These are phyloP conservation scores for Bubo blakistoni DNA, from an alignment of 2,113 vertebrate species.

Conservation along the genomic window DNA sequence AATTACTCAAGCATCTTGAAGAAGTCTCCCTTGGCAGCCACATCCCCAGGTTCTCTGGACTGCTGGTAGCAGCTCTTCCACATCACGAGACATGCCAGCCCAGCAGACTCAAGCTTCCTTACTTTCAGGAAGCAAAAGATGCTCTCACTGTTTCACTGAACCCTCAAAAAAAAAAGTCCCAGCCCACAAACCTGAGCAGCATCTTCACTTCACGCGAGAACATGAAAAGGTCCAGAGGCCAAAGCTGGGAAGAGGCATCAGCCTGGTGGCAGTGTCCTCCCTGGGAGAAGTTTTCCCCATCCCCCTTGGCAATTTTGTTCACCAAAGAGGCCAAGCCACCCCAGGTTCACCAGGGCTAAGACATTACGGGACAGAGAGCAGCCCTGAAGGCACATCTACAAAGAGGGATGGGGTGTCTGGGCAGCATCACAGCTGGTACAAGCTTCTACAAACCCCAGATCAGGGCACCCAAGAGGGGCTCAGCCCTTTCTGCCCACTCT, in stretches of 20 bases:
- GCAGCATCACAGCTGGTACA: accelerated
- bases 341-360: neutral
- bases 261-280: neutral
- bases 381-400: neutral
- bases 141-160: neutral
- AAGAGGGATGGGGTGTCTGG: accelerated
- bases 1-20: neutral
- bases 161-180: neutral
- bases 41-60: neutral
- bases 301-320: neutral
- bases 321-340: neutral
- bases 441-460: neutral
- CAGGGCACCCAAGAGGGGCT: accelerated
- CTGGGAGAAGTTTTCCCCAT: neutral
- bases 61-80: neutral
- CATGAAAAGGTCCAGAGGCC: neutral
- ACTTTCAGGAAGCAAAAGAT: neutral
- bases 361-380: neutral
- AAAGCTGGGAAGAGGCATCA: neutral
- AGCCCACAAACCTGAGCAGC: neutral
- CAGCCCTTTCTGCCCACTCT: accelerated
- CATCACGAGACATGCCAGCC: neutral
- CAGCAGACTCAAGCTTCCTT: neutral
- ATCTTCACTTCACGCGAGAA: neutral
- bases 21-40: neutral